Evolutionary conservation across 1,140 invertebrate genomes (phyloP).

Genomic region (Drosophila pandora): DNA sequence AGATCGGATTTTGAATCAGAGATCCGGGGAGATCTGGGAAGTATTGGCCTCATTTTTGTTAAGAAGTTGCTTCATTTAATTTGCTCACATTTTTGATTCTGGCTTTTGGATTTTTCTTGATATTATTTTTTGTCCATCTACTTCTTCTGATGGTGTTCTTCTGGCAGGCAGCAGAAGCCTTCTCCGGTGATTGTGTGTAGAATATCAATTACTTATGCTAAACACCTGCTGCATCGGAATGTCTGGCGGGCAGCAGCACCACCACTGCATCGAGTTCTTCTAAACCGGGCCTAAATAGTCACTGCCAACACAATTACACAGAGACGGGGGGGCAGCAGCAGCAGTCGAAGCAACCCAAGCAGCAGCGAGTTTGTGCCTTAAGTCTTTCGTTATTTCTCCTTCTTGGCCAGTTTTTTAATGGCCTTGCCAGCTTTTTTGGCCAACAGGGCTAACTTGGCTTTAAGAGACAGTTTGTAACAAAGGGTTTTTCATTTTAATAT

Average conservation of each 20-base stretch:
- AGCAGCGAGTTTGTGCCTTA: slow-evolving; percentile 69
- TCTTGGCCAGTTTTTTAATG: slow-evolving; percentile 52
- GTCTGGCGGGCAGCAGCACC: slow-evolving; percentile 49
- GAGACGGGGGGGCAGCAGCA: no score
- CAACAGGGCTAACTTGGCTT: not conserved
- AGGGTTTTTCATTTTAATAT: not conserved
- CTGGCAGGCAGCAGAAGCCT: slow-evolving; percentile 1
- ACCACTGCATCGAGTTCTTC: slow-evolving; percentile 52
- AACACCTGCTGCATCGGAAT: slow-evolving; percentile 83
- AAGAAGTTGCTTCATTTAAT: slow-evolving; percentile 65
- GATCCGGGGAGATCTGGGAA: not conserved
- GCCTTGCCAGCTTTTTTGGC: slow-evolving; percentile 35
- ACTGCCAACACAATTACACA: slow-evolving; percentile 12
- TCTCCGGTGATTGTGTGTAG: slow-evolving; percentile 74
- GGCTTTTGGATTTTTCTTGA: slow-evolving; percentile 16
- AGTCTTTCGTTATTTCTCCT: slow-evolving; percentile 64
- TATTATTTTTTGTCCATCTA: not conserved
- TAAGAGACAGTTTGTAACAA: not conserved
- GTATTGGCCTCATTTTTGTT: slow-evolving; percentile 47
- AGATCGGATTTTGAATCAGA: slow-evolving; percentile 22
- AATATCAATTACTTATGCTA: slow-evolving; percentile 84
- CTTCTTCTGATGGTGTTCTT: not conserved
- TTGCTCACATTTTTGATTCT: slow-evolving; percentile 13
- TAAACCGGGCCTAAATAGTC: slow-evolving; percentile 76
- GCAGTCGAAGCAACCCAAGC: no score